Conservation (phyloP, 2,888 invertebrate species). For the Ecliptopera silaceata region DNA sequence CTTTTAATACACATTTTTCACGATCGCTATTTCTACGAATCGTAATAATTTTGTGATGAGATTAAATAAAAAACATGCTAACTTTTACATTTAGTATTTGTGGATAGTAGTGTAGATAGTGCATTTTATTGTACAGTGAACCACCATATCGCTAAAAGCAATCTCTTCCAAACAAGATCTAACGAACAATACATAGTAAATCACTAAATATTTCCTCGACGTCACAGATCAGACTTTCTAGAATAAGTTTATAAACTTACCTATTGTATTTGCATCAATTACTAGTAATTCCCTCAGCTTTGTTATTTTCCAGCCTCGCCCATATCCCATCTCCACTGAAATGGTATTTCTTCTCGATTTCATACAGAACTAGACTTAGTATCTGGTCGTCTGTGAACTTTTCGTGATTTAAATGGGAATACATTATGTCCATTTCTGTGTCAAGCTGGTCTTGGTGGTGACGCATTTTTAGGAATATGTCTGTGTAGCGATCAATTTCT, state of each 20-base stretch:
- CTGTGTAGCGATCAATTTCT: slow-evolving; percentile 59
- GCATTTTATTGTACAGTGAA: no score
- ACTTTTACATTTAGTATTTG: no score
- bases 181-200: no score
- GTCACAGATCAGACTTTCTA: no score
- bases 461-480: slow-evolving; percentile 46
- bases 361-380: slow-evolving; percentile 86
- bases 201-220: no score
- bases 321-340: slow-evolving; percentile 91
- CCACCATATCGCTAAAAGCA: no score
- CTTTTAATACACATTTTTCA: not conserved
- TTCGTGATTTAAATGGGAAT: slow-evolving; percentile 48
- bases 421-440: slow-evolving; percentile 45
- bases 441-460: slow-evolving; percentile 20
- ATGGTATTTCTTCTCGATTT: slow-evolving; percentile 87
- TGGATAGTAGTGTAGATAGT: no score
- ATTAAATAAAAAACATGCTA: no score
- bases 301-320: slow-evolving; percentile 60
- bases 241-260: not conserved
- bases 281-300: slow-evolving; percentile 37
- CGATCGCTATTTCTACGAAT: no score
- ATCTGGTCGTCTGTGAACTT: slow-evolving; percentile 75
- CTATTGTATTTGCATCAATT: not conserved
- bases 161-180: no score
- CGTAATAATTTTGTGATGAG: no score